Evolutionary conservation across 2,888 invertebrate genomes (phyloP).

Genomic region (Arrhopalites spinosus): DNA sequence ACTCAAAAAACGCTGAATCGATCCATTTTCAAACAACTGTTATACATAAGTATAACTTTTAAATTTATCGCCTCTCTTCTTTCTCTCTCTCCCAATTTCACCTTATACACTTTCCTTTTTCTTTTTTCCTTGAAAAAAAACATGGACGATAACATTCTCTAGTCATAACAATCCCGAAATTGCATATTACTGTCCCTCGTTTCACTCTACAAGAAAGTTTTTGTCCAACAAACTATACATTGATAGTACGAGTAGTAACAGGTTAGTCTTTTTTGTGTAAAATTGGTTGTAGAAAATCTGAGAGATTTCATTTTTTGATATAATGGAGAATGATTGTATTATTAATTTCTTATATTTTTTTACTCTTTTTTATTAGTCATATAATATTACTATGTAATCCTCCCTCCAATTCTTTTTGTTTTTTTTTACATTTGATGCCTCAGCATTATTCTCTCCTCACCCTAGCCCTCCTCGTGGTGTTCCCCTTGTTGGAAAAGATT

Average conservation of each 20-base stretch:
- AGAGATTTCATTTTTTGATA: not conserved
- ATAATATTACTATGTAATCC: no score
- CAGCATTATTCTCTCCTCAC: slow-evolving; percentile 1
- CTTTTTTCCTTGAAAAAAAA: no score
- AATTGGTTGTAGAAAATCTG: not conserved
- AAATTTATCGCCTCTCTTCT: slow-evolving; percentile 24
- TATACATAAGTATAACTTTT: slow-evolving; percentile 1
- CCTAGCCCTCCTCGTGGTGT: not conserved
- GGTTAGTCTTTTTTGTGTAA: not conserved
- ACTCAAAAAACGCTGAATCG: slow-evolving; percentile 25
- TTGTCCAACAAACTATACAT: no score
- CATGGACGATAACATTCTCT: no score
- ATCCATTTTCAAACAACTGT: slow-evolving; percentile 19
- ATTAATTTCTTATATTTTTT: not conserved
- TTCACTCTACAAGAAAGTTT: no score
- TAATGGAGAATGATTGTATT: not conserved
- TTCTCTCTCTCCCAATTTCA: not conserved
- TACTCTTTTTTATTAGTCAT: not conserved
- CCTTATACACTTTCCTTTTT: not conserved
- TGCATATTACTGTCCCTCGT: no score
- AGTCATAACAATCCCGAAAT: no score
- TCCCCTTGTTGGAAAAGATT: not conserved
- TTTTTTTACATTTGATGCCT: not conserved
- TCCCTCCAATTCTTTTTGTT: not conserved
- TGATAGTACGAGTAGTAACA: not conserved